Base-by-base conservation (phyloP, 64 coral and sea anemone species). In the Montipora capricornis region DNA sequence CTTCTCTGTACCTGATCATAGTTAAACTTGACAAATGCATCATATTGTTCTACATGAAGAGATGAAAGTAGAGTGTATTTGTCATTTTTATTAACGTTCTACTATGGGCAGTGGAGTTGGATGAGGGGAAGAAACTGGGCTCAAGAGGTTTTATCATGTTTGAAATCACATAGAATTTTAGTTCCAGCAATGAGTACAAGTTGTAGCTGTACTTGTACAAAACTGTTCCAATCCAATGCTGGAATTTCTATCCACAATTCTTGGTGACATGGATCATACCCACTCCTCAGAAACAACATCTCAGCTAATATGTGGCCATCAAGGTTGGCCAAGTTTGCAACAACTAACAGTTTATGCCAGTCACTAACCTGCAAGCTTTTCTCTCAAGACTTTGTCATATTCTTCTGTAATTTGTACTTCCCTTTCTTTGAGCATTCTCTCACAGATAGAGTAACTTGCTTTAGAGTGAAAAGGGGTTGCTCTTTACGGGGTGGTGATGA, bases 1-100 rank as follows among this genome's bases (percentile, higher is more conserved):
- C 95, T 87, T 90, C 92, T 91, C 76, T 99, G 98, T 47, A 99
- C 89, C 61, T 99, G 98, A 77, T 99, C 98, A 82, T 99, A 96
- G 81, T 96, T 99, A 71, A 99, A 99, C 80, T 99, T 99, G 74
- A 99, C 98, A 99, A 99, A 99, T 69, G 98, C 94, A 96, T 99
- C 98, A 95, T 99, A 22, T 22, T 22, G 98, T 49, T 99, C 98
- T 99, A 22, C 20, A 79, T 89, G 46, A 78, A 69, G 44, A 55
- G 76, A 90, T 5, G 19, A 26, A 48, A 55, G 19, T 12, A 44
- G 73, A 24, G 44, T 73, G 2, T 8, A 57, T 6, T 57, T 57
- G 68, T 24, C 16, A 24, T 14, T 71, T 71, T 71, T 11, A 4
- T 3, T 2, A 37, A 37, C 37, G 37, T 37, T 37, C 37, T 37